Conservation (phyloP, 2,797 vertebrate genomes). For the Notolabrus celidotus region DNA sequence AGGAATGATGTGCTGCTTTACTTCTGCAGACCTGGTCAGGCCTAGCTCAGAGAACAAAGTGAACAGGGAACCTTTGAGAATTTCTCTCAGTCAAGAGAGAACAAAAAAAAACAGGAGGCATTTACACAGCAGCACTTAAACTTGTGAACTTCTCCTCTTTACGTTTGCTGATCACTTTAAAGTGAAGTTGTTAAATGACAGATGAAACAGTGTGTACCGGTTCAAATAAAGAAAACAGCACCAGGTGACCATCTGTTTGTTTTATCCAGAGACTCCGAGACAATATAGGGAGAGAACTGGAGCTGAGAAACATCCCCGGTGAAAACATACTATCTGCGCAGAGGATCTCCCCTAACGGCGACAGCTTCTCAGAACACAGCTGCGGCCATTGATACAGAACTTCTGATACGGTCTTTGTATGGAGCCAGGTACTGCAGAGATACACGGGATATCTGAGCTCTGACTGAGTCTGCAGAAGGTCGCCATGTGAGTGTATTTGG, state of each 20-base stretch:
- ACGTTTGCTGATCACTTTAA: not conserved
- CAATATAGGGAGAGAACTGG: conserved; percentile 55
- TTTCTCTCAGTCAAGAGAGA: conserved; percentile 7
- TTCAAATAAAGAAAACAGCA: conserved; percentile 39
- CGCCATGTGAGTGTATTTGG: conserved; percentile 19
- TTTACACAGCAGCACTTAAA: not conserved
- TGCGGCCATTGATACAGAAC: conserved; percentile 41
- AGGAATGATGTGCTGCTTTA: conserved; percentile 39
- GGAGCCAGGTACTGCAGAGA: conserved; percentile 43
- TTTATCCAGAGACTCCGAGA: conserved; percentile 24
- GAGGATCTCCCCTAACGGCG: conserved; percentile 44
- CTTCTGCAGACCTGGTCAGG: conserved; percentile 30
- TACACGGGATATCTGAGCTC: conserved; percentile 54
- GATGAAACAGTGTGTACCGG: conserved; percentile 10
- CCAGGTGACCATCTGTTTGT: conserved; percentile 43
- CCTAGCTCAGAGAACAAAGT: conserved; percentile 6
- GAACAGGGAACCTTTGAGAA: not conserved
- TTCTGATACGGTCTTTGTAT: conserved; percentile 52
- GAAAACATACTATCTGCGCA: conserved; percentile 57
- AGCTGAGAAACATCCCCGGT: conserved; percentile 56
- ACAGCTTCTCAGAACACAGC: conserved; percentile 47
- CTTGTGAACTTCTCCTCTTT: conserved; percentile 2
- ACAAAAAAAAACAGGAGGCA: conserved; percentile 1
- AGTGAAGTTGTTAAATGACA: conserved; percentile 8
- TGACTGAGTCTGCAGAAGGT: conserved; percentile 33